Base-by-base conservation (phyloP, 2,888 invertebrate species). In the Lasioglossum figueresi region DNA sequence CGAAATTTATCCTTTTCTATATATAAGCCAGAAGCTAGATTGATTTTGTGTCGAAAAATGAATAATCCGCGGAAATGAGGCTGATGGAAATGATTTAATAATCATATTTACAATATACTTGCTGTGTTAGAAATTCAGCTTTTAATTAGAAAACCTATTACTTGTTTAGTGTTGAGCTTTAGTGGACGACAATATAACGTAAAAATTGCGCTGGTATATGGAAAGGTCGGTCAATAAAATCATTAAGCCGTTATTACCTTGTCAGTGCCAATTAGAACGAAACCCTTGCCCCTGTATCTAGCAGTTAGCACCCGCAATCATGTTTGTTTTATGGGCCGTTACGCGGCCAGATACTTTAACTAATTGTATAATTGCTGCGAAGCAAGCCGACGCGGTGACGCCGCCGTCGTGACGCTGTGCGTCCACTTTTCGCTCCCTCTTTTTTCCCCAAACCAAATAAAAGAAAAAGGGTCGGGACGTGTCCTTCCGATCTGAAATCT, bases 301-400 rank as follows among this genome's bases (percentile, higher is more conserved):
- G 83, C 82, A 86, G 85, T 90, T 90, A 79, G 87, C 82, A 77
- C 80, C 83, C 90, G 80, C 90, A 91, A 91, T 91, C 91, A 90
- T 92, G 92, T 94, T 94, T 94, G 93, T 93, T 94, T 94, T 95
- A 94, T 94, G 94, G 94, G 90, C 90, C 93, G 93, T 94, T 94
- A 93, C 92, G 91, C 91, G 91, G 91, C 91, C 92, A 91, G 94
- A 94, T 94, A 94, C 94, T 95, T 94, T 94, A 93, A 93, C 94
- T 94, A 95, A 95, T 95, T 95, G 95, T 94, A 94, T 95, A 94
- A 95, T 95, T 95, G 94, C 94, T 92, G 91, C 88, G 83, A 88
- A 91, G 89, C 90, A 90, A 88, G 89, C 82, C 88, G 88, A 87
- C 87, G 12, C 52, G 23, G 52, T 86, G 92, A 91, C 92, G 92